phyloP scores from a whole-genome alignment of 2,888 invertebrate species.

The Habroteleia sp. region DNA sequence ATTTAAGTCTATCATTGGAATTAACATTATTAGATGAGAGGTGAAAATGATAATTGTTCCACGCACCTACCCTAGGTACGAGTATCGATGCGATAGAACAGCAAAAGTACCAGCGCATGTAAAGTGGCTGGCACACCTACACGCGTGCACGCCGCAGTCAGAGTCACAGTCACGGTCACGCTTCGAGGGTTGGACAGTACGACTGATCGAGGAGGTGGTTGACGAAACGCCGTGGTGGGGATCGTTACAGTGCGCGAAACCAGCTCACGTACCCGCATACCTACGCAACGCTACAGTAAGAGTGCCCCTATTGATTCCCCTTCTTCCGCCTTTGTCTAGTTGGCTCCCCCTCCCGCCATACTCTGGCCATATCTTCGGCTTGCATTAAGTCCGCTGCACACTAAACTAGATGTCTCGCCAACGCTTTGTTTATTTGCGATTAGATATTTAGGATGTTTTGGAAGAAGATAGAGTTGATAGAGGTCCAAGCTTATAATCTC shows the following conservation, averaged over 20 bases:
- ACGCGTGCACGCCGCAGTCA: constrained; percentile 64
- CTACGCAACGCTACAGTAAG: constrained; percentile 22
- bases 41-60: too few species aligned
- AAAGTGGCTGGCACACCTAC: constrained; percentile 31
- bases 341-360: constrained; percentile 14
- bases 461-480: too few species aligned
- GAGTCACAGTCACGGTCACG: constrained; percentile 80
- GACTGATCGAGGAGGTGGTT: constrained; percentile 63
- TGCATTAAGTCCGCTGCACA: constrained; percentile 38
- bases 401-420: constrained; percentile 26
- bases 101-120: constrained; percentile 17
- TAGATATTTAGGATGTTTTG: too few species aligned
- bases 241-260: constrained; percentile 46
- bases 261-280: constrained; percentile 38
- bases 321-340: constrained; percentile 47
- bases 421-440: not conserved
- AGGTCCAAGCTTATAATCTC: too few species aligned
- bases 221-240: too few species aligned
- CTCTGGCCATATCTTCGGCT: constrained; percentile 21
- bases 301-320: constrained; percentile 71
- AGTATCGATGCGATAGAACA: constrained; percentile 4
- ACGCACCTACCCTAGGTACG: too few species aligned
- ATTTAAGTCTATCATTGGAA: too few species aligned
- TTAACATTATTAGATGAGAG: too few species aligned
- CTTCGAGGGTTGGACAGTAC: constrained; percentile 73